A percentile compares a stretch with the other conserved stretches of the same genome.
Evolutionary conservation across 2,888 invertebrate genomes (phyloP).

Genomic region (Peribatodes rhomboidaria): DNA sequence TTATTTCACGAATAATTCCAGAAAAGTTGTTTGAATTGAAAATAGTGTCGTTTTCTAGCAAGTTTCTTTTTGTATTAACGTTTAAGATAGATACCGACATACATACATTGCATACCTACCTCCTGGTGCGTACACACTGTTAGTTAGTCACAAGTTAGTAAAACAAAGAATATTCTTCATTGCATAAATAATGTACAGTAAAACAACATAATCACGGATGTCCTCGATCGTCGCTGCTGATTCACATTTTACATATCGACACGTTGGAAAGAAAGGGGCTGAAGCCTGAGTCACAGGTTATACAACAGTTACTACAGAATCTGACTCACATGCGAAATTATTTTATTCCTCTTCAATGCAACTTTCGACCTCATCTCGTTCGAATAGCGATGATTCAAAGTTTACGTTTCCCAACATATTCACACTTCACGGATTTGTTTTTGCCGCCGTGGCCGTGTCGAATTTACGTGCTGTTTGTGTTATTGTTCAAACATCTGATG

Average conservation of each 20-base stretch:
- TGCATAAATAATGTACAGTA: constrained; percentile 32
- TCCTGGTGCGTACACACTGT: too few relatives aligned
- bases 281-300: constrained; percentile 1
- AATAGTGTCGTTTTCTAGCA: neutral
- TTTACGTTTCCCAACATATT: constrained; percentile 11
- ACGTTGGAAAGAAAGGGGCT: constrained; percentile 23
- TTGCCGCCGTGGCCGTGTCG: constrained; percentile 21
- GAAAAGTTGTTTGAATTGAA: too few relatives aligned
- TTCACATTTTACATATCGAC: constrained; percentile 23
- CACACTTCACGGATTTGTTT: constrained; percentile 29
- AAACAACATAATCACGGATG: constrained; percentile 33
- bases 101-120: too few relatives aligned
- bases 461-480: constrained; percentile 33
- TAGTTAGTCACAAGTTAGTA: constrained; percentile 18
- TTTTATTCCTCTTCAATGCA: neutral
- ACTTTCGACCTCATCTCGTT: constrained; percentile 1
- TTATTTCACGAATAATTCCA: neutral
- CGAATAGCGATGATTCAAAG: constrained; percentile 10
- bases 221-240: constrained; percentile 36
- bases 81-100: too few relatives aligned
- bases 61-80: neutral
- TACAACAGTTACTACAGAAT: neutral
- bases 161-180: constrained; percentile 32
- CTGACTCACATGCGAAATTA: constrained; percentile 1
- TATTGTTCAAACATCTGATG: constrained; percentile 36